Base-by-base conservation (phyloP, 2,797 vertebrate genomes). In the Dallia pectoralis region DNA sequence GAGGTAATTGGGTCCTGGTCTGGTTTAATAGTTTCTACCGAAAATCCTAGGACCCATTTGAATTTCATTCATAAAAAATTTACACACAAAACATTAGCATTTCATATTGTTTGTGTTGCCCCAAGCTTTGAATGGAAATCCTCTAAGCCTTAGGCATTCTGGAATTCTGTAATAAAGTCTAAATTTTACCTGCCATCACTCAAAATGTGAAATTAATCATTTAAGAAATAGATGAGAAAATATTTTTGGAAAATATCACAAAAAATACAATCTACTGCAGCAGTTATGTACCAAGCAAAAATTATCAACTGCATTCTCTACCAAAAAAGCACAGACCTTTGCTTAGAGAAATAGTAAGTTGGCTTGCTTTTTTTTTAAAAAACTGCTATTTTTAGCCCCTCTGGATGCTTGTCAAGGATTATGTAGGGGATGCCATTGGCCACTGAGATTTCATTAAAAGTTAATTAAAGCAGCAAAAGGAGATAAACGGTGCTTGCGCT, bases 391-490 rank as follows among this genome's bases (percentile, higher is more conserved):
- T 59, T 59, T 25, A 27, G 53, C 53, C 11, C 0, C n/a, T 27
- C 22, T 25, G 11, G n/a, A 25, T 59, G 53, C n/a, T 59, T 63
- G 25, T 4, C 27, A 30, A 63, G 4, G 27, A 63, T 63, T 12
- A 5, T 15, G 61, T 5, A 33, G 36, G 67, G 51, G 67, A 69
- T 29, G 67, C 27, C 18, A 3, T 7, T 6, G n/a, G 73, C 25
- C 5, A 22, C 56, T 27, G 32, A 66, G 69, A 49, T 70, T 56
- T 75, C 63, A 75, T 75, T 70, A 65, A 5, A 19, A 32, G 44
- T 51, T 64, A 33, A 72, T 64, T 61, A 32, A 40, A 12, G 47
- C 30, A 61, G 62, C 4, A 32, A 53, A 27, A 9, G 53, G 15
- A 69, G 67, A 27, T 63, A 47, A 62, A 73, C n/a, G 29, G 32